Conservation (phyloP, 1,140 invertebrate genomes). For the Calephelis nemesis region DNA sequence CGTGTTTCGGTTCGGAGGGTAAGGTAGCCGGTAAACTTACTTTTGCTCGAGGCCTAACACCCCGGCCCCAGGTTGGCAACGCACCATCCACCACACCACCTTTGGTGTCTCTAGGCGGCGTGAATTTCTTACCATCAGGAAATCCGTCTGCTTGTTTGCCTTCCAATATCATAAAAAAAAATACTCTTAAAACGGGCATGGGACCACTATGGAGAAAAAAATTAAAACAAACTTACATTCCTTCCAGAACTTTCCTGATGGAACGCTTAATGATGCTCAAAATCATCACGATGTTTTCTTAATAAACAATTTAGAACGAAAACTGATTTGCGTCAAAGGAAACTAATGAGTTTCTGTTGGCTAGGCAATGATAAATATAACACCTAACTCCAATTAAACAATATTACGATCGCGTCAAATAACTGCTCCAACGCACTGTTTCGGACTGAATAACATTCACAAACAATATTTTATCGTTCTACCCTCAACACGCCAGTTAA, state of each 20-base stretch:
- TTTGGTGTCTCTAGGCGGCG: too few species aligned
- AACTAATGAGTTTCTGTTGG: constrained; percentile 10
- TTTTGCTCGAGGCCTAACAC: too few species aligned
- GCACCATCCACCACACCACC: too few species aligned
- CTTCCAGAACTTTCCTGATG: constrained; percentile 45
- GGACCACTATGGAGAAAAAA: too few species aligned
- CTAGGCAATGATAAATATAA: constrained; percentile 4
- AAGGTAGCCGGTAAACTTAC: too few species aligned
- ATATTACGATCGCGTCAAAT: constrained; percentile 20
- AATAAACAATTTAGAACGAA: constrained; percentile 18
- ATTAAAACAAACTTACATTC: constrained; percentile 54
- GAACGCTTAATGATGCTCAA: constrained; percentile 44
- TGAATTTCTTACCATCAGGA: too few species aligned
- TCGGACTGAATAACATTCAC: not conserved
- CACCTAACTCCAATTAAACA: constrained; percentile 18
- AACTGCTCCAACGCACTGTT: not conserved
- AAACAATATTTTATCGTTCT: not conserved
- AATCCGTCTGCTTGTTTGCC: too few species aligned
- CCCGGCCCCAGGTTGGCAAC: too few species aligned
- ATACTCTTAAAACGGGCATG: too few species aligned
- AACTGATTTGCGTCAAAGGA: not conserved
- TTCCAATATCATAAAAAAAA: too few species aligned
- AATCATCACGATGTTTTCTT: constrained; percentile 36
- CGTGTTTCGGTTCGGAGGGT: too few species aligned
- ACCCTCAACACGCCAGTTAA: not conserved